phyloP scores from a whole-genome alignment of 2,888 invertebrate genomes.

The Chrysodeixis includens region DNA sequence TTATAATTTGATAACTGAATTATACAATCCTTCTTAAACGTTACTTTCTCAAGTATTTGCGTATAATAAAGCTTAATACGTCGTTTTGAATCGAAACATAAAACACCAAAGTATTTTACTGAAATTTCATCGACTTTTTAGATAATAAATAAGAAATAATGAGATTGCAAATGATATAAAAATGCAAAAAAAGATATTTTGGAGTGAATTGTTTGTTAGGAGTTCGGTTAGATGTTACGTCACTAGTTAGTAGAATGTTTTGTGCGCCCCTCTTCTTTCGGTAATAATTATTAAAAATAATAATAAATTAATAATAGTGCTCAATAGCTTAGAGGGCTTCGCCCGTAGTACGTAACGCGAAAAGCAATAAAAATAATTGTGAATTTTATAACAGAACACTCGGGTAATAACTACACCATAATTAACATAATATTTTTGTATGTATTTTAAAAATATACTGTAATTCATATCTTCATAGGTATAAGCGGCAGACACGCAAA shows the following conservation, averaged over 20 bases:
- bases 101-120: slow-evolving; percentile 87
- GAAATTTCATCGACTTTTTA: slow-evolving; percentile 88
- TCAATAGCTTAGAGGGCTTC: slow-evolving; percentile 82
- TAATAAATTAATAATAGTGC: slow-evolving; percentile 82
- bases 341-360: slow-evolving; percentile 72
- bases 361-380: slow-evolving; percentile 86
- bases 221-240: slow-evolving; percentile 76
- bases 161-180: slow-evolving; percentile 68
- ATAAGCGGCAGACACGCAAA: slow-evolving; percentile 82
- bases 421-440: slow-evolving; percentile 88
- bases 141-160: slow-evolving; percentile 84
- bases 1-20: slow-evolving; percentile 45
- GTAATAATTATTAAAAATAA: slow-evolving; percentile 79
- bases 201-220: slow-evolving; percentile 79
- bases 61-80: slow-evolving; percentile 60
- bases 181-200: slow-evolving; percentile 77
- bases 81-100: slow-evolving; percentile 84
- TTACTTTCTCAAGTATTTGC: slow-evolving; percentile 52
- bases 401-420: slow-evolving; percentile 69
- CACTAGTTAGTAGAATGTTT: slow-evolving; percentile 83
- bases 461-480: slow-evolving; percentile 88
- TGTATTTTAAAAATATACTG: slow-evolving; percentile 87
- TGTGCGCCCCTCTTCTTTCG: slow-evolving; percentile 79
- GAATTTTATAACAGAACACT: slow-evolving; percentile 79
- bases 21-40: slow-evolving; percentile 43